These are phyloP conservation scores for Enteromius viviparus DNA, from an alignment of 2,797 vertebrate genomes.

Conservation along the genomic window DNA sequence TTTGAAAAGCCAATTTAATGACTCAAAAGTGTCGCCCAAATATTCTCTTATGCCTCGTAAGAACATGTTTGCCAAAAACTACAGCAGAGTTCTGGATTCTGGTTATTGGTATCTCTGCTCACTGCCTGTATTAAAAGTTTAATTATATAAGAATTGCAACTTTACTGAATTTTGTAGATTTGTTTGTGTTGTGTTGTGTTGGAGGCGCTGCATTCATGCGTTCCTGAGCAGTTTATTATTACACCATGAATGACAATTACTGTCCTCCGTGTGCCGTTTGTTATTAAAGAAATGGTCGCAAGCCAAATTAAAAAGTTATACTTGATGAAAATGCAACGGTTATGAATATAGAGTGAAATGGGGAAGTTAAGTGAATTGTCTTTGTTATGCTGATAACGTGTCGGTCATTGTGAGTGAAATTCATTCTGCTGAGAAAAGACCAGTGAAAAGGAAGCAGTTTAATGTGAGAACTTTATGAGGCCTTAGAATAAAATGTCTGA, in stretches of 20 bases:
- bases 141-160: not conserved
- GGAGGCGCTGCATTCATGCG: not conserved
- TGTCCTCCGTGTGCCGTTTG: not conserved
- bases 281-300: not conserved
- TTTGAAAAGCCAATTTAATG: slow-evolving; percentile 29
- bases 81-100: not conserved
- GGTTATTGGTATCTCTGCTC: slow-evolving; percentile 21
- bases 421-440: slow-evolving; percentile 5
- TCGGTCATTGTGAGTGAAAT: slow-evolving; percentile 4
- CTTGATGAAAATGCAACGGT: not conserved
- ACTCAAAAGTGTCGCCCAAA: slow-evolving; percentile 3
- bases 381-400: slow-evolving; percentile 13
- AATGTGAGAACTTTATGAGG: slow-evolving; percentile 10
- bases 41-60: not conserved
- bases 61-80: not conserved
- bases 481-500: slow-evolving; percentile 31
- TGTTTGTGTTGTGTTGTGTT: not conserved
- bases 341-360: slow-evolving; percentile 8
- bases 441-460: slow-evolving; percentile 12
- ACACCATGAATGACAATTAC: not conserved
- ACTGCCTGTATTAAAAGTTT: slow-evolving; percentile 2
- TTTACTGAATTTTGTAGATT: not conserved
- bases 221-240: slow-evolving; percentile 7
- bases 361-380: slow-evolving; percentile 10
- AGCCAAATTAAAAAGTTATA: slow-evolving; percentile 11